Percentiles rank a stretch among this genome's conserved stretches.
Evolutionary conservation across 2,797 vertebrate species (phyloP).

Genomic region (Zalophus californianus): DNA sequence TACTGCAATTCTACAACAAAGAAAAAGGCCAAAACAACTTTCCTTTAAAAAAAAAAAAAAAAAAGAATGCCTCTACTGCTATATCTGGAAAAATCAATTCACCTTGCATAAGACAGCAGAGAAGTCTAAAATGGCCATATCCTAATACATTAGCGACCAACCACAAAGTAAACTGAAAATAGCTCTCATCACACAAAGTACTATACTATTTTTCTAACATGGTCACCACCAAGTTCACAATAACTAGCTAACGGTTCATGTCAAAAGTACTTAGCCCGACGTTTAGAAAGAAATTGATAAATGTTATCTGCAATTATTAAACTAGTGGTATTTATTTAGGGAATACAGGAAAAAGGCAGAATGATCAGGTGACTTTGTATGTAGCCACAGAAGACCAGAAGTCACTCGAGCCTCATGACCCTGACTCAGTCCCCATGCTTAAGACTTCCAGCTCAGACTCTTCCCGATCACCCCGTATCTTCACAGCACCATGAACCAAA

Average conservation of each 20-base stretch:
- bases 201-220: constrained; percentile 26
- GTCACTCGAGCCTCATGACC: constrained; percentile 19
- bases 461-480: neutral
- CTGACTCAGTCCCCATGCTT: constrained; percentile 40
- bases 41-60: too few species aligned
- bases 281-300: neutral
- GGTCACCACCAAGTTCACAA: constrained; percentile 29
- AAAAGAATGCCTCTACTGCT: constrained; percentile 14
- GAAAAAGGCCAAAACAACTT: constrained; percentile 30
- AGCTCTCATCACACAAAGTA: constrained; percentile 53
- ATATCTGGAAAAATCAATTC: constrained; percentile 44
- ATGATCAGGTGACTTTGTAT: neutral
- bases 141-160: constrained; percentile 10
- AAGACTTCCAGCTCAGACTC: neutral
- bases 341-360: constrained; percentile 21
- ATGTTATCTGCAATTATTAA: constrained; percentile 15
- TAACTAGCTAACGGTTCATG: neutral
- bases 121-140: constrained; percentile 49
- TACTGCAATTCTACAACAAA: constrained; percentile 15
- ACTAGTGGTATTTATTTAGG: neutral
- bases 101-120: constrained; percentile 3
- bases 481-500: neutral
- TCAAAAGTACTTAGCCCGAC: constrained; percentile 27
- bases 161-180: constrained; percentile 30
- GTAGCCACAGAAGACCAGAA: constrained; percentile 13